Percentiles rank a stretch among this genome's conserved stretches.
Conservation (phyloP, 92 coral and sea anemone genomes). For the Siderastrea siderea region DNA sequence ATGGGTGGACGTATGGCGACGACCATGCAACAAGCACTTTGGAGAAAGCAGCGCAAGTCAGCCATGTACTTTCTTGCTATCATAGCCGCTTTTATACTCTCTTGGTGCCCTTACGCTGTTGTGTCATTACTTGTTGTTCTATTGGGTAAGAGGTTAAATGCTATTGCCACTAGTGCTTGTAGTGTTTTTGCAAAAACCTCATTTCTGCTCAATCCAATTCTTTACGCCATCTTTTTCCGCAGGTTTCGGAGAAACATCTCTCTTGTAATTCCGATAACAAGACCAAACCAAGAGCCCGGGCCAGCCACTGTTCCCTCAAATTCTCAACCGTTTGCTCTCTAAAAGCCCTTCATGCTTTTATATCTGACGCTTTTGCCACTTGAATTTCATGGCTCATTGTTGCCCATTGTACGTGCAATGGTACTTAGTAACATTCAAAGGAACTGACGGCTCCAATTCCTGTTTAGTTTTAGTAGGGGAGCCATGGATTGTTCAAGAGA, state of each 20-base stretch:
- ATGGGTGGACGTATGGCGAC: background rate
- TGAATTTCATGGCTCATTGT: too few relatives aligned
- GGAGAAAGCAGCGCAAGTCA: constrained; percentile 25
- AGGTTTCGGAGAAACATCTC: constrained; percentile 11
- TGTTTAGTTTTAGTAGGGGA: too few relatives aligned
- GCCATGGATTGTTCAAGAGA: too few relatives aligned
- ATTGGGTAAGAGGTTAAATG: background rate
- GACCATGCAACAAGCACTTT: constrained; percentile 30
- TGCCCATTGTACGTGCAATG: too few relatives aligned
- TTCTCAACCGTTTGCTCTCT: constrained; percentile 20
- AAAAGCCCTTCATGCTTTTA: background rate
- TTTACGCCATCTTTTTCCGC: background rate
- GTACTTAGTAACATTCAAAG: too few relatives aligned
- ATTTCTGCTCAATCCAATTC: constrained; percentile 20
- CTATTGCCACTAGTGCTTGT: constrained; percentile 16
- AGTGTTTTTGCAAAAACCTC: constrained; percentile 43
- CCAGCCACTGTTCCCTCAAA: background rate
- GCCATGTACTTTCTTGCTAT: constrained; percentile 39
- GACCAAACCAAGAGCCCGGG: constrained; percentile 1
- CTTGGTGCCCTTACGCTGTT: constrained; percentile 65
- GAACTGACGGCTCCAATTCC: too few relatives aligned
- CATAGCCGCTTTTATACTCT: constrained; percentile 25
- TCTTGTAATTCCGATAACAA: background rate
- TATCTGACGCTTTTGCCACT: too few relatives aligned
- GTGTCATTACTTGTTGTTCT: constrained; percentile 43